Evolutionary conservation across 2,113 vertebrate genomes (phyloP).

Genomic region (Neogobius melanostomus): DNA sequence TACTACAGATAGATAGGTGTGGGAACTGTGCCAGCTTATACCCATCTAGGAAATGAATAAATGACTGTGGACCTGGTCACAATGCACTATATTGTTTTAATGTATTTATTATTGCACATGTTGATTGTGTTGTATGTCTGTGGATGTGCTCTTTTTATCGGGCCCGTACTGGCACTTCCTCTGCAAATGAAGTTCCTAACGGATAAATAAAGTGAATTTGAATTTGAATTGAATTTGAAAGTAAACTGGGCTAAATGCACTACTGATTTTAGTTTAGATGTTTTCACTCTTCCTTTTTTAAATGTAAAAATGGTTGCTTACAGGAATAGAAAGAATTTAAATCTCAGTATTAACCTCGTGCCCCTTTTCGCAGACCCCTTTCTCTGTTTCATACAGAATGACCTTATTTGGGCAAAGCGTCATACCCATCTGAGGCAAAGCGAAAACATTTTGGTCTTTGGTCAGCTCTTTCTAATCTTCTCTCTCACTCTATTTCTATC

Average conservation of each 20-base stretch:
- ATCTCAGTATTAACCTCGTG: neutral
- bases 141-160: too few relatives aligned
- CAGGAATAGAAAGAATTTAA: slow-evolving; percentile 1
- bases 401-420: slow-evolving; percentile 51
- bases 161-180: too few relatives aligned
- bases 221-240: too few relatives aligned
- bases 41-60: too few relatives aligned
- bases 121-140: too few relatives aligned
- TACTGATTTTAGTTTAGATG: neutral
- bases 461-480: slow-evolving; percentile 35
- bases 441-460: slow-evolving; percentile 28
- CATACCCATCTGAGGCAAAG: slow-evolving; percentile 20
- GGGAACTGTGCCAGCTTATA: slow-evolving; percentile 59
- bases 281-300: neutral
- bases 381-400: slow-evolving; percentile 13
- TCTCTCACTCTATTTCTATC: slow-evolving; percentile 18
- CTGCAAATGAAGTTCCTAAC: too few relatives aligned
- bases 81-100: neutral
- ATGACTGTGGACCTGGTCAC: too few relatives aligned
- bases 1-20: slow-evolving; percentile 60
- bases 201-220: too few relatives aligned
- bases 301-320: neutral
- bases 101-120: too few relatives aligned
- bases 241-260: neutral
- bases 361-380: slow-evolving; percentile 14